phyloP scores from a whole-genome alignment of 2,797 vertebrate species.

The Chaetophractus vellerosus region DNA sequence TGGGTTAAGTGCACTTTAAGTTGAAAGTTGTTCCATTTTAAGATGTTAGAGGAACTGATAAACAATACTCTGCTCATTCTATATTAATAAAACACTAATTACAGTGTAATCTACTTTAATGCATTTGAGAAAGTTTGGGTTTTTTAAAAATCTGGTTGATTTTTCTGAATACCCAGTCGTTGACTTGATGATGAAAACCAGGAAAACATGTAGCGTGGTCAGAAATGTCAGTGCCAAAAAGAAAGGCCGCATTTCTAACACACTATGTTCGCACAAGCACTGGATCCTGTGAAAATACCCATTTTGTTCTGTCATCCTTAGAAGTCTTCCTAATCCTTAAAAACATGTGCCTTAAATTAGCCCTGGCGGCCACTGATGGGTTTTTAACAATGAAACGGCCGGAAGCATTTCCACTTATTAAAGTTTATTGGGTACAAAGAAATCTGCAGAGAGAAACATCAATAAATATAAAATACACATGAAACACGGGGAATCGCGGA shows the following conservation, averaged over 20 bases:
- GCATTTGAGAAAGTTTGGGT: neutral
- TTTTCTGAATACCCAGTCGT: neutral
- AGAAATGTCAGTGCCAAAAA: neutral
- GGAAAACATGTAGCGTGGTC: neutral
- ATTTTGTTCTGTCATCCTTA: neutral
- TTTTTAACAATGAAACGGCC: neutral
- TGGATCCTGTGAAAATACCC: neutral
- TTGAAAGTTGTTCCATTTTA: neutral
- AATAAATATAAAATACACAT: slow-evolving; percentile 76
- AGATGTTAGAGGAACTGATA: slow-evolving; percentile 21
- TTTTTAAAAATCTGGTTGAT: neutral
- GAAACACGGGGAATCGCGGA: slow-evolving; percentile 1
- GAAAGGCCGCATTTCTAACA: neutral
- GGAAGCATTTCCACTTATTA: slow-evolving; percentile 33
- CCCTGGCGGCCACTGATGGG: neutral
- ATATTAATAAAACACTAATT: neutral
- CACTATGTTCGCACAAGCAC: neutral
- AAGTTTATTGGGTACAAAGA: slow-evolving; percentile 84
- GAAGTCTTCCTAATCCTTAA: neutral
- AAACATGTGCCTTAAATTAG: neutral
- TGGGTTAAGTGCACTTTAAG: too few species aligned
- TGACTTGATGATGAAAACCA: neutral
- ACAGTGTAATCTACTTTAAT: neutral
- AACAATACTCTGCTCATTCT: neutral
- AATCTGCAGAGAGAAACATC: slow-evolving; percentile 65